phyloP scores from a whole-genome alignment of 2,797 vertebrate species.

The Esox masquinongy region DNA sequence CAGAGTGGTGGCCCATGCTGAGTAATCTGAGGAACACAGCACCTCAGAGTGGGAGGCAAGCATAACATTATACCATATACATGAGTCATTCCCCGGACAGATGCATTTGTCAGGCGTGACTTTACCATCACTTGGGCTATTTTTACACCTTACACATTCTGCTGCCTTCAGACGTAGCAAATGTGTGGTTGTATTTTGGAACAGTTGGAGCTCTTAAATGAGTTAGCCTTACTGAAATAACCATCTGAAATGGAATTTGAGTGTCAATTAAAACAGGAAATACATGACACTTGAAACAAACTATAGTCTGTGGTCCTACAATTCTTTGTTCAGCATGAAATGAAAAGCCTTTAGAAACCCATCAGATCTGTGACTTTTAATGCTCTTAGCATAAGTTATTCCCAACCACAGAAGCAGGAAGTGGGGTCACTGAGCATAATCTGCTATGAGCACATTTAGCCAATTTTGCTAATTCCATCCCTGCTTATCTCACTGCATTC shows the following conservation, averaged over 20 bases:
- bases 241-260: not conserved
- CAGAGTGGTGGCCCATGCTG: constrained; percentile 15
- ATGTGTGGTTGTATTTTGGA: not conserved
- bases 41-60: constrained; percentile 17
- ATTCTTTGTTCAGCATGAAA: constrained; percentile 1
- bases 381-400: constrained; percentile 8
- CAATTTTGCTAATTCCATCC: not conserved
- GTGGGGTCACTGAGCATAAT: constrained; percentile 3
- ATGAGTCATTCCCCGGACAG: not conserved
- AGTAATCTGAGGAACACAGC: constrained; percentile 22
- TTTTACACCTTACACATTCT: not conserved
- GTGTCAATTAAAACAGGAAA: not conserved
- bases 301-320: not conserved
- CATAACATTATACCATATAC: constrained; percentile 22
- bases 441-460: not conserved
- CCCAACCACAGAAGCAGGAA: not conserved
- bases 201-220: not conserved
- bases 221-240: not conserved
- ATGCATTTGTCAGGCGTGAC: not conserved
- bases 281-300: not conserved
- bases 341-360: not conserved
- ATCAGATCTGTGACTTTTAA: constrained; percentile 11
- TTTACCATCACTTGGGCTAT: not conserved
- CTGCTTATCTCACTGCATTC: not conserved
- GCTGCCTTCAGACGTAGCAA: not conserved